Conservation (phyloP, 2,888 invertebrate species). For the Tryphoninae sp. region DNA sequence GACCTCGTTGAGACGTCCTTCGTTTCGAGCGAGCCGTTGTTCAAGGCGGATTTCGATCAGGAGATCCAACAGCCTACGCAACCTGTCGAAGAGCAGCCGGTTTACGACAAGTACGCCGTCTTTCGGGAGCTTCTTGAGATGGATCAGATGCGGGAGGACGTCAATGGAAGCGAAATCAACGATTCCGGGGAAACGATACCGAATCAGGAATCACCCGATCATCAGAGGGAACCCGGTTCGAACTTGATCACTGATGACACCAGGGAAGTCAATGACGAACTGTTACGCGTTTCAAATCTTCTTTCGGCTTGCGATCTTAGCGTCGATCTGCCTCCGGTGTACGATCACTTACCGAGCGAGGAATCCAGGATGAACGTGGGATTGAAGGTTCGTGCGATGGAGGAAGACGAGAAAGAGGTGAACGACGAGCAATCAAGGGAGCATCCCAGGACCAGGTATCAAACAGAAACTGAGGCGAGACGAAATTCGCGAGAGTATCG, state of each 20-base stretch:
- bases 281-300: constrained; percentile 27
- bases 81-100: constrained; percentile 82
- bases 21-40: constrained; percentile 81
- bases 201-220: constrained; percentile 34
- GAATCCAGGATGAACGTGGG: constrained; percentile 26
- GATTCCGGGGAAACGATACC: constrained; percentile 75
- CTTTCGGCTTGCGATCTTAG: constrained; percentile 41
- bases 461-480: constrained; percentile 6
- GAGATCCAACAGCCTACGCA: constrained; percentile 67
- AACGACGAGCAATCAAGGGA: constrained; percentile 15
- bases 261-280: constrained; percentile 12
- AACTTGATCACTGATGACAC: constrained; percentile 6
- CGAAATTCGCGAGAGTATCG: not conserved
- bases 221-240: constrained; percentile 5
- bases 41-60: constrained; percentile 87
- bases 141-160: constrained; percentile 80
- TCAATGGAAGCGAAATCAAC: constrained; percentile 66
- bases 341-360: constrained; percentile 6
- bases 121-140: constrained; percentile 92
- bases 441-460: not conserved
- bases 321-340: constrained; percentile 44
- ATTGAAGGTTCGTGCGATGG: constrained; percentile 14
- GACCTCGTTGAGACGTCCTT: constrained; percentile 69
- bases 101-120: constrained; percentile 92
- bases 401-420: constrained; percentile 24